Percentiles rank a stretch among this genome's conserved stretches.
phyloP scores from a whole-genome alignment of 2,113 vertebrate genomes.

The Pomatorhinus ruficollis region DNA sequence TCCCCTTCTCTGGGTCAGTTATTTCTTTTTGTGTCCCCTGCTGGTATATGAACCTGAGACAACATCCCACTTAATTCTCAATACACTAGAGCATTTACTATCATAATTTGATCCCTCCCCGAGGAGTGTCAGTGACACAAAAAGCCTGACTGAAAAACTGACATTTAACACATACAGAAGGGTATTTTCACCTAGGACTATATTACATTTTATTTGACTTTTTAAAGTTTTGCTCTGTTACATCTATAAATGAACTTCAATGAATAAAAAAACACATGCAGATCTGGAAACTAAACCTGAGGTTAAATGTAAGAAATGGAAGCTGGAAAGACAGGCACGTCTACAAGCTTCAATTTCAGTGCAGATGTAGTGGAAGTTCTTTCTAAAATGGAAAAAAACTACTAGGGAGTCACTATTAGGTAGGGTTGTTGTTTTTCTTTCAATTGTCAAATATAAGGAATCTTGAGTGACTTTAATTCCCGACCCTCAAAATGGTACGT shows the following conservation, averaged over 20 bases:
- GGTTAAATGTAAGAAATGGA: conserved; percentile 47
- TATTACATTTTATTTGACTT: background rate
- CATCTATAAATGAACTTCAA: background rate
- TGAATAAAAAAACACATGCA: conserved; percentile 45
- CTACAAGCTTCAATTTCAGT: conserved; percentile 32
- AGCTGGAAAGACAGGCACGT: conserved; percentile 20
- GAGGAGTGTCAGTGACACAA: background rate
- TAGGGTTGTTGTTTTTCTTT: background rate
- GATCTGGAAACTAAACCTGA: conserved; percentile 51
- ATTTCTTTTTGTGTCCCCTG: background rate
- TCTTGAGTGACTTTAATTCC: background rate
- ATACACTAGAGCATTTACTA: background rate
- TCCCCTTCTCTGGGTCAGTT: background rate
- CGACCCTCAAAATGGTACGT: background rate
- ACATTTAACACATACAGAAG: background rate
- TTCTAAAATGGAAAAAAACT: conserved; percentile 56
- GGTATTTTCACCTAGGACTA: background rate
- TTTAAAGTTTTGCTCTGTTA: background rate
- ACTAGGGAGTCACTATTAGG: conserved; percentile 28
- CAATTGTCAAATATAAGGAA: background rate
- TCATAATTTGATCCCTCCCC: background rate
- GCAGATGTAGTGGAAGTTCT: background rate
- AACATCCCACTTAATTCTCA: background rate
- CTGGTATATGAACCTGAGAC: background rate
- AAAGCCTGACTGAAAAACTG: background rate